Conservation (phyloP, 2,113 vertebrate species). For the Gnathonemus longibarbis region DNA sequence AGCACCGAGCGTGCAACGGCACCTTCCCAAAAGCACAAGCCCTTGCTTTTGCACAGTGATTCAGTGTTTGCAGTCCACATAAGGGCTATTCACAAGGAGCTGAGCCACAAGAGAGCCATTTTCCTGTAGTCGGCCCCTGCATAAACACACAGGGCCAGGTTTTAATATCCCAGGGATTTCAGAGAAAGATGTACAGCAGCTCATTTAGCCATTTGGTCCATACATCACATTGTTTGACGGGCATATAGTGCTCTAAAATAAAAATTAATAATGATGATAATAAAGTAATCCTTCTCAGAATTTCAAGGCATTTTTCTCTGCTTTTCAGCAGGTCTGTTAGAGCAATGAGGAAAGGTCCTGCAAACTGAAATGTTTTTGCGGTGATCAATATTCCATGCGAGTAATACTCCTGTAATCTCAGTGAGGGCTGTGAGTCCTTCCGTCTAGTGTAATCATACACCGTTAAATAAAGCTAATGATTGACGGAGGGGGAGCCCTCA, state of each 20-base stretch:
- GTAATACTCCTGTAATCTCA: background rate
- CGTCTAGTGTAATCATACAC: background rate
- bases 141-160: background rate
- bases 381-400: background rate
- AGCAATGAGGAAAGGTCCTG: background rate
- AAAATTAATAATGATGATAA: background rate
- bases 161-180: background rate
- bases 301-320: background rate
- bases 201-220: background rate
- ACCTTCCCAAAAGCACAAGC: conserved; percentile 16
- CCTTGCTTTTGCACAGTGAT: conserved; percentile 18
- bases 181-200: background rate
- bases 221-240: background rate
- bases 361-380: background rate
- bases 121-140: background rate
- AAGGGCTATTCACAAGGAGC: conserved; percentile 27
- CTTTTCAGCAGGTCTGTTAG: background rate
- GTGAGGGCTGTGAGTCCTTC: background rate
- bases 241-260: background rate
- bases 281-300: background rate
- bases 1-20: background rate
- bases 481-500: background rate
- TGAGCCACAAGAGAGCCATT: background rate
- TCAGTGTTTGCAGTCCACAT: conserved; percentile 31
- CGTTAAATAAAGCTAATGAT: background rate